These are phyloP conservation scores for Eristalinus aeneus DNA, from an alignment of 2,888 invertebrate species.

Conservation along the genomic window DNA sequence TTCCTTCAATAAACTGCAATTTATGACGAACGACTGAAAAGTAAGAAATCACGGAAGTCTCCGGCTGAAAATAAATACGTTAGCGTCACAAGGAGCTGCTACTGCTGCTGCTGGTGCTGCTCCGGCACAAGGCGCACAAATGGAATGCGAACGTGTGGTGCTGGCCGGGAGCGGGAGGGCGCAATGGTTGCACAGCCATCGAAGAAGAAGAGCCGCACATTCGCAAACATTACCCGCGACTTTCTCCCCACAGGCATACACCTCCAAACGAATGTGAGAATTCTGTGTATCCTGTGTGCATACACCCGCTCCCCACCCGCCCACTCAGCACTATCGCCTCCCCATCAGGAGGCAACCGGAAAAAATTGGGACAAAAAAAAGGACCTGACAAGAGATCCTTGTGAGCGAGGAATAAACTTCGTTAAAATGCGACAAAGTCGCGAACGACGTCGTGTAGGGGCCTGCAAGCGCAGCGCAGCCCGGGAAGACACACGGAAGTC, in stretches of 20 bases:
- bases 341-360: conserved; percentile 1
- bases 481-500: conserved; percentile 65
- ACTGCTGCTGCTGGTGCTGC: neutral
- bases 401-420: conserved; percentile 60
- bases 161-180: neutral
- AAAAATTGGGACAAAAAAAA: conserved; percentile 14
- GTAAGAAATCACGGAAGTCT: conserved; percentile 70
- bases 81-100: conserved; percentile 40
- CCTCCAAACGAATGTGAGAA: conserved; percentile 12
- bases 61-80: conserved; percentile 52
- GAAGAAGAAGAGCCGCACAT: conserved; percentile 61
- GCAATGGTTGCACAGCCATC: conserved; percentile 27
- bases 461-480: conserved; percentile 22
- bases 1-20: conserved; percentile 68
- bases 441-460: conserved; percentile 49
- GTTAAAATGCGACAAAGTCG: conserved; percentile 70
- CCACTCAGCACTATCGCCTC: neutral
- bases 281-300: conserved; percentile 55
- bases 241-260: conserved; percentile 39
- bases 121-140: neutral
- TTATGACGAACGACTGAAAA: conserved; percentile 70
- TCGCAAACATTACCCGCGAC: conserved; percentile 66
- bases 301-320: conserved; percentile 19
- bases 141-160: conserved; percentile 18
- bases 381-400: conserved; percentile 1